Conservation (phyloP, 2,113 vertebrate species). For the Callionymus lyra region DNA sequence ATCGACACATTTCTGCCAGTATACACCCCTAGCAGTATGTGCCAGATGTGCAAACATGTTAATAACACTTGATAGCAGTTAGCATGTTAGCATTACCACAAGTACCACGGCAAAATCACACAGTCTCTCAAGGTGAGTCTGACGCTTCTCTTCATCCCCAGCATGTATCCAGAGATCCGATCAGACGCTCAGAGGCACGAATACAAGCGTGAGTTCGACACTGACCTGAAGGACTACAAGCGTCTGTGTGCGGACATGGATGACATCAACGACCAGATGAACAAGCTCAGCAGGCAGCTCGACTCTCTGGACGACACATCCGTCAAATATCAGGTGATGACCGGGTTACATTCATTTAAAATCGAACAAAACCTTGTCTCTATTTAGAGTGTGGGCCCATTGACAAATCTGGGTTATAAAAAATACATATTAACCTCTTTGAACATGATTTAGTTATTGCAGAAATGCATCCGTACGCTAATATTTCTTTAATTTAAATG, state of each 20-base stretch:
- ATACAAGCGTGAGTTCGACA: slow-evolving; percentile 78
- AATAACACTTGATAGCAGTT: too few species aligned
- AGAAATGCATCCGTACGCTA: too few species aligned
- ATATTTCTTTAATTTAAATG: too few species aligned
- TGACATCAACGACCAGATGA: slow-evolving; percentile 70
- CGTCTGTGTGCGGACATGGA: slow-evolving; percentile 79
- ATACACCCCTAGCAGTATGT: too few species aligned
- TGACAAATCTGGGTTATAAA: too few species aligned
- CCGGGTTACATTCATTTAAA: too few species aligned
- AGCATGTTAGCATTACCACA: background rate
- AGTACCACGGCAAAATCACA: background rate
- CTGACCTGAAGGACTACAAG: slow-evolving; percentile 72
- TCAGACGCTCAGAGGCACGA: slow-evolving; percentile 64
- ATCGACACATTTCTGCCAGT: background rate
- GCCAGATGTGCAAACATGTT: too few species aligned
- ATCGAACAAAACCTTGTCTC: too few species aligned
- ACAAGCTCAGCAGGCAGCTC: slow-evolving; percentile 73
- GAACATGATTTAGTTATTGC: too few species aligned
- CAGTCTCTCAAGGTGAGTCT: background rate
- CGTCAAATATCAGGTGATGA: slow-evolving; percentile 71
- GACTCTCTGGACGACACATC: slow-evolving; percentile 68
- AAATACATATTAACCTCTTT: too few species aligned
- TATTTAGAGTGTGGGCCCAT: too few species aligned
- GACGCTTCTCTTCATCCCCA: slow-evolving; percentile 20
- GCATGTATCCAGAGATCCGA: slow-evolving; percentile 71